Base-by-base conservation (phyloP, 1,140 invertebrate species). In the Drosophila bocqueti region DNA sequence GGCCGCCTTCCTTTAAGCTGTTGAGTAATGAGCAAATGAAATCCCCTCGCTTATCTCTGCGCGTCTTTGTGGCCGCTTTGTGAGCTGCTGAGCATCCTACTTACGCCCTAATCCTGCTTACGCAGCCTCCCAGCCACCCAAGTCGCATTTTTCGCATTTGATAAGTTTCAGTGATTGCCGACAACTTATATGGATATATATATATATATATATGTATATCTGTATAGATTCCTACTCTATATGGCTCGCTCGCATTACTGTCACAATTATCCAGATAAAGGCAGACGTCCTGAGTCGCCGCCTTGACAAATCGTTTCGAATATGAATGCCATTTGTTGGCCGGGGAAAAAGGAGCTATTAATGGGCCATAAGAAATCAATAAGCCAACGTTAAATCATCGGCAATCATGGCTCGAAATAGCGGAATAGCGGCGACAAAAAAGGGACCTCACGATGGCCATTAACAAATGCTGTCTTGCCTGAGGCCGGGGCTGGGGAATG, bases 1-100 rank as follows among this genome's bases (percentile, higher is more conserved):
- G 55, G 40, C 57, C 36, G 55, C 68, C 49, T 36, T 16, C 46
- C 31, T 67, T 71, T 89, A 87, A 87, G 84, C 84, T 68, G 68
- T 84, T 87, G 84, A 87, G 85, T 87, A 87, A 87, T 89, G 84
- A 89, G 84, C 84, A 90, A 89, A 81, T 89, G 77, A 87, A 87
- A 87, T 87, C 84, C 84, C 69, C 74, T 76, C 80, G 85, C 84
- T 87, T 87, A 87, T 87, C 84, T 89, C 76, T 76, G 63, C 83
- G 81, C 50, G 68, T 67, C 84, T 84, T 89, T 87, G 84, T 77
- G 84, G 81, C 68, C 69, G 85, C 81, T 90, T 81, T 80, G 77
- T 89, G 64, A 72, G 38, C 43, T 77, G 42, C 77, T 83, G 76
- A 78, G 73, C 62, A 62, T 65, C 69, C 81, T 77, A 89, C 76